Conservation (phyloP, 2,797 vertebrate species). For the Xenentodon cancila region DNA sequence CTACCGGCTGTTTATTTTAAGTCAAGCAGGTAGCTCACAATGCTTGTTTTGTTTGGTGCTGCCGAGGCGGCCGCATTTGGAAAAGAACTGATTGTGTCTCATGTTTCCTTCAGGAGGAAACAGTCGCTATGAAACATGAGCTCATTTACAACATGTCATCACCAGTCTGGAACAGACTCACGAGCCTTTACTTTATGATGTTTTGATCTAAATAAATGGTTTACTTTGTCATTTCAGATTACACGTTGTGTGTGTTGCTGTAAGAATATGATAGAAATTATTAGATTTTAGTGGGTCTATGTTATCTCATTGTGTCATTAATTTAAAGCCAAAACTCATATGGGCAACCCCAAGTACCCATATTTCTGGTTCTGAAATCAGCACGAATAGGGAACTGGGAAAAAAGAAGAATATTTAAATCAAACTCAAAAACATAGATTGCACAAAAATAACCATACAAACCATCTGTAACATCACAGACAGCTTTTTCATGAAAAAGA, state of each 20-base stretch:
- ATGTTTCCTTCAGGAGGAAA: conserved; percentile 45
- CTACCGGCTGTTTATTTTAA: conserved; percentile 37
- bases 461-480: too few relatives aligned
- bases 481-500: too few relatives aligned
- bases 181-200: conserved; percentile 9
- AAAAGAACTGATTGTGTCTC: conserved; percentile 51
- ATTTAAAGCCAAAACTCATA: too few relatives aligned
- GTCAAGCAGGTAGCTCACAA: conserved; percentile 49
- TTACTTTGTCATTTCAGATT: conserved; percentile 12
- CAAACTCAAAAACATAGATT: too few relatives aligned
- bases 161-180: conserved; percentile 31
- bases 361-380: too few relatives aligned
- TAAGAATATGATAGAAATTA: not conserved
- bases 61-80: conserved; percentile 11
- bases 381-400: too few relatives aligned
- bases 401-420: too few relatives aligned
- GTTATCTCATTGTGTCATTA: too few relatives aligned
- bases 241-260: conserved; percentile 1
- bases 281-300: too few relatives aligned
- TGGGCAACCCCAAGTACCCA: too few relatives aligned
- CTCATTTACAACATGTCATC: conserved; percentile 29
- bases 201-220: conserved; percentile 5
- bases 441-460: too few relatives aligned
- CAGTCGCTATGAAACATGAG: conserved; percentile 39
- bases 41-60: conserved; percentile 63